These are phyloP conservation scores for Drosophila orena DNA, from an alignment of 1,140 invertebrate species.

Conservation along the genomic window DNA sequence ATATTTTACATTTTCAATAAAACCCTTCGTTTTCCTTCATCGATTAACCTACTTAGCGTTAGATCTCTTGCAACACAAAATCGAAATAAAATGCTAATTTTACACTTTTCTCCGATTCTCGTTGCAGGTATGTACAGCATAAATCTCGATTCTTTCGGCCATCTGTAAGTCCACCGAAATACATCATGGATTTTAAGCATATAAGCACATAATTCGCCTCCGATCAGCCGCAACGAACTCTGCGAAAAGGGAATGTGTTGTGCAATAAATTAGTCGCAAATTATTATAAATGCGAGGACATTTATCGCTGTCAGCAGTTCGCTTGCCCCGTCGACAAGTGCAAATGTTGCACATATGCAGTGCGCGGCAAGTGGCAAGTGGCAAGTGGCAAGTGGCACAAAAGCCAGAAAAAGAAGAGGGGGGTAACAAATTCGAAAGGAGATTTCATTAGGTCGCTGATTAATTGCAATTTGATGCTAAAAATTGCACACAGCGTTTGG, in stretches of 20 bases:
- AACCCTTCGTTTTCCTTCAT: neutral
- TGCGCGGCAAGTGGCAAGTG: slow-evolving; percentile 31
- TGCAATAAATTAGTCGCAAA: slow-evolving; percentile 79
- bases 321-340: slow-evolving; percentile 64
- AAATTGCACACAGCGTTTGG: slow-evolving; percentile 62
- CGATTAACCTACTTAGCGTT: neutral
- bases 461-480: slow-evolving; percentile 82
- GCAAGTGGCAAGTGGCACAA: slow-evolving; percentile 33
- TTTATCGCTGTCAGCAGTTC: slow-evolving; percentile 68
- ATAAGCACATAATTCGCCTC: slow-evolving; percentile 45
- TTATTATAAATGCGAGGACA: slow-evolving; percentile 79
- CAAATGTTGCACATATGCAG: slow-evolving; percentile 46
- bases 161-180: slow-evolving; percentile 57
- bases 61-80: neutral
- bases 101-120: slow-evolving; percentile 31
- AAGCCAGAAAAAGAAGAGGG: slow-evolving; percentile 1
- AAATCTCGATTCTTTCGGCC: slow-evolving; percentile 66
- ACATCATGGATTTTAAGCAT: slow-evolving; percentile 18
- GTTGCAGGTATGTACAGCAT: slow-evolving; percentile 72
- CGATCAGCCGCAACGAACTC: slow-evolving; percentile 43
- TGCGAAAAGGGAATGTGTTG: slow-evolving; percentile 47
- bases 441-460: slow-evolving; percentile 54
- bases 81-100: slow-evolving; percentile 32
- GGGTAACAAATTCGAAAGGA: slow-evolving; percentile 44
- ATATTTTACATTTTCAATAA: no score